Base-by-base conservation (phyloP, 2,888 invertebrate genomes). In the Hemithea aestivaria region DNA sequence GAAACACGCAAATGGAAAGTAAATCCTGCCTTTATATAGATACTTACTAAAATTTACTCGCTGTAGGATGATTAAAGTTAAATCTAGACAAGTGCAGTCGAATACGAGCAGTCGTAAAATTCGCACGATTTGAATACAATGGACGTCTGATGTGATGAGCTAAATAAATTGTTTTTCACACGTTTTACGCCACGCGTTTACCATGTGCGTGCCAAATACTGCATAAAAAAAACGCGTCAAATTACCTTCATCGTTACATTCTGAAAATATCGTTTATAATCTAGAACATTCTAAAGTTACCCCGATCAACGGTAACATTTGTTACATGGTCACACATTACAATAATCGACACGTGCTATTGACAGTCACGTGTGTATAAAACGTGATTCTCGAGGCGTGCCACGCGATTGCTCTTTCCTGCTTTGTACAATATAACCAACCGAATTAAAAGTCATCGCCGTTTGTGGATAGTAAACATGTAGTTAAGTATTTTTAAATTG, bases 281-380 rank as follows among this genome's bases (percentile, higher is more conserved):
- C 20, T 29, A 22, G 31, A 40, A 35, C 24, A 31, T 43, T 38
- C 39, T 22, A 29, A 9, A 35, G 3, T 6, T 28, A 1, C 26
- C 39, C 26, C n/a, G 7, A 10, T 8, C 7, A 5, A 10, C n/a
- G 32, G 34, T 12, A 22, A 50, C 39, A 21, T 26, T 47, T 30
- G 10, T 24, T 45, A 20, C 21, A 39, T 50, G 45, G 44, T 34
- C 46, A 56, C 51, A 52, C 48, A 20, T 6, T 21, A 23, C 32
- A 35, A 48, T 51, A 48, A 23, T 34, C 11, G 12, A 60, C 78
- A 75, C 73, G 73, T 73, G 74, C 51, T 45, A 40, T 28, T 10
- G 11, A 20, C 20, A 27, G 45, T 71, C 79, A 77, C 79, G 74
- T 78, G 75, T 66, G 20, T 22, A 11, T 20, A 27, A 58, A 73